Evolutionary conservation across 2,797 vertebrate genomes (phyloP).

Genomic region (Mormyrops boulengeri): DNA sequence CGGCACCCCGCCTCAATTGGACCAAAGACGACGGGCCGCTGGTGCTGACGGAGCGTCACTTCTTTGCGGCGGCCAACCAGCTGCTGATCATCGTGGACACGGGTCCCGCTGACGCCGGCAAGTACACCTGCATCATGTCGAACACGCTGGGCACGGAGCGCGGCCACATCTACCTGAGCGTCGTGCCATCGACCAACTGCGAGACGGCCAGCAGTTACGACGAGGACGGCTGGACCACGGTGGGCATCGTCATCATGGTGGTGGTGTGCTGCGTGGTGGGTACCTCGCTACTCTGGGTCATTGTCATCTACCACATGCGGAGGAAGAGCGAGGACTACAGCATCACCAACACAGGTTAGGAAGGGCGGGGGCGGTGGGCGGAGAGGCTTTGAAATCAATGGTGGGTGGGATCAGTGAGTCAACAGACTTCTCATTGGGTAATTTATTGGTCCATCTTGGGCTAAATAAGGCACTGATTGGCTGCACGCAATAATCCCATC

Average conservation of each 20-base stretch:
- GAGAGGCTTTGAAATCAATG: neutral
- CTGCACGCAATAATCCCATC: neutral
- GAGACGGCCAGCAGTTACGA: slow-evolving; percentile 55
- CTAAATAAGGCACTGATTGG: neutral
- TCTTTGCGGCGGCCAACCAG: slow-evolving; percentile 72
- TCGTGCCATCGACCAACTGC: slow-evolving; percentile 65
- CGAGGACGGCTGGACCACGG: slow-evolving; percentile 67
- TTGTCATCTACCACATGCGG: slow-evolving; percentile 77
- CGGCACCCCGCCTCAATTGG: slow-evolving; percentile 72
- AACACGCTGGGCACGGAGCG: slow-evolving; percentile 71
- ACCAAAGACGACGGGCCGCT: slow-evolving; percentile 71
- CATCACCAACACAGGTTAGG: slow-evolving; percentile 68
- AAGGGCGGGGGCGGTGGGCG: neutral
- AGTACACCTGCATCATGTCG: slow-evolving; percentile 74
- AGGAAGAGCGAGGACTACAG: slow-evolving; percentile 72
- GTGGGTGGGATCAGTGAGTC: neutral
- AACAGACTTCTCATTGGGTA: neutral
- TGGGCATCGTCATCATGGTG: slow-evolving; percentile 72
- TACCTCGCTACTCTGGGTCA: slow-evolving; percentile 72
- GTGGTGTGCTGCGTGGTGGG: slow-evolving; percentile 76
- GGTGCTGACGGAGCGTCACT: slow-evolving; percentile 66
- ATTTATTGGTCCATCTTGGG: neutral
- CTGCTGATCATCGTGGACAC: slow-evolving; percentile 74
- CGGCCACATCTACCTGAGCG: slow-evolving; percentile 68
- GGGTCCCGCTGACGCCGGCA: slow-evolving; percentile 66